These are phyloP conservation scores for Halisarca cf. caerulea DNA, from an alignment of 37 sponge, comb jelly and placozoan species.

Conservation along the genomic window DNA sequence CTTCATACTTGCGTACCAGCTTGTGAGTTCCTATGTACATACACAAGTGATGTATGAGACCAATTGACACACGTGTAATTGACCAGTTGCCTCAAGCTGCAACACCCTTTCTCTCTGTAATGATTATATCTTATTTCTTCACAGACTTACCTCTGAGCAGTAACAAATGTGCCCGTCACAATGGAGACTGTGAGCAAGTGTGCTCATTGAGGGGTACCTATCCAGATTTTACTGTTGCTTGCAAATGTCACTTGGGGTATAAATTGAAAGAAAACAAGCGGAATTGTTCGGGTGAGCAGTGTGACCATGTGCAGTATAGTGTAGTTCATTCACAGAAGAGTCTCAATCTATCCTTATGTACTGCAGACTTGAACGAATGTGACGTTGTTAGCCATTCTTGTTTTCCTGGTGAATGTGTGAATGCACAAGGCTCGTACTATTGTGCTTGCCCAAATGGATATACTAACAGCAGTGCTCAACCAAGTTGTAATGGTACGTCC, in stretches of 20 bases:
- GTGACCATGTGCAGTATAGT: not conserved
- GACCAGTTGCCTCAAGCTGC: too few relatives aligned
- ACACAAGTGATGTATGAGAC: too few relatives aligned
- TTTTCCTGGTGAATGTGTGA: constrained; percentile 29
- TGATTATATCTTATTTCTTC: too few relatives aligned
- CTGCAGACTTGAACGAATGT: constrained; percentile 54
- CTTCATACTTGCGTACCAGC: not conserved
- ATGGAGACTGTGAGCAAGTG: constrained; percentile 48
- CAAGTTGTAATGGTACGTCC: not conserved
- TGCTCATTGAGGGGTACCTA: constrained; percentile 16
- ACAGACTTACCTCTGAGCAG: too few relatives aligned
- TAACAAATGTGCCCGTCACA: not conserved
- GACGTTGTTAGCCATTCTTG: not conserved
- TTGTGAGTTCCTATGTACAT: too few relatives aligned
- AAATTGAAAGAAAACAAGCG: constrained; percentile 17
- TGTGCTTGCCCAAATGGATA: constrained; percentile 46
- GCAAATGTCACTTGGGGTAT: constrained; percentile 47
- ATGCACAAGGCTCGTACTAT: constrained; percentile 32
- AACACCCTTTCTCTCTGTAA: too few relatives aligned
- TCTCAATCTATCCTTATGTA: not conserved
- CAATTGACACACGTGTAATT: too few relatives aligned
- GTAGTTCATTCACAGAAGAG: not conserved
- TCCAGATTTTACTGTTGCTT: constrained; percentile 1
- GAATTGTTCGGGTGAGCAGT: constrained; percentile 33
- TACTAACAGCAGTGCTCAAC: not conserved